Evolutionary conservation across 1,140 invertebrate species (phyloP), one percentile per base, ranked within the genome.

Genomic region (Mya arenaria): DNA sequence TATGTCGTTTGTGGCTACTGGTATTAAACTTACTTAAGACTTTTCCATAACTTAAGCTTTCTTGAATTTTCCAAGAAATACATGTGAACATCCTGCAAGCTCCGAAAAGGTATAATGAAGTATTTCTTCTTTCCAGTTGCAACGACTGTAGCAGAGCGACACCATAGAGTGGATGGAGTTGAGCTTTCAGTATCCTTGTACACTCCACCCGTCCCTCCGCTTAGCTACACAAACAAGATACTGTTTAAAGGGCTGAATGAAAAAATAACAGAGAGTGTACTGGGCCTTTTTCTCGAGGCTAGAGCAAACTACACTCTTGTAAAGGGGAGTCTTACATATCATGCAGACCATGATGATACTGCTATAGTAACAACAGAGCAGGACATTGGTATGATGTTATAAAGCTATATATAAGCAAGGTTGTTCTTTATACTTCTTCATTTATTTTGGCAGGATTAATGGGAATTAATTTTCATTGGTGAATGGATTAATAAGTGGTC

Each of bases 91-190:
- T n/a, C n/a, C n/a, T n/a, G n/a, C n/a, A n/a, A n/a, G n/a, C n/a
- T n/a, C n/a, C n/a, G n/a, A n/a, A n/a, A n/a, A n/a, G n/a, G n/a
- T n/a, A n/a, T n/a, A n/a, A n/a, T n/a, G n/a, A n/a, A n/a, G n/a
- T n/a, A 69, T 4, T 36, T 44, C 74, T 17, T 63, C 80, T 32
- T 78, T 71, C 34, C 66, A 69, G 66, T 28, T 48, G 66, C 66
- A 19, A 48, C 10, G 15, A 17, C n/a, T 13, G 66, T 69, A 28
- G 66, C n/a, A 48, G 41, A 52, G 17, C 41, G 41, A 48, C 5
- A 17, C 1, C 66, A 69, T 30, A 2, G 17, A 13, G 4, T 69
- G 4, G n/a, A 69, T 8, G 41, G 36, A 1, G 17, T 17, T 28
- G 4, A 15, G 5, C 23, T 69, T 4, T 19, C 6, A 4, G 66